A percentile compares a stretch with the other conserved stretches of the same genome.
Evolutionary conservation across 2,888 invertebrate genomes (phyloP).

Genomic region (Cybosia mesomella): DNA sequence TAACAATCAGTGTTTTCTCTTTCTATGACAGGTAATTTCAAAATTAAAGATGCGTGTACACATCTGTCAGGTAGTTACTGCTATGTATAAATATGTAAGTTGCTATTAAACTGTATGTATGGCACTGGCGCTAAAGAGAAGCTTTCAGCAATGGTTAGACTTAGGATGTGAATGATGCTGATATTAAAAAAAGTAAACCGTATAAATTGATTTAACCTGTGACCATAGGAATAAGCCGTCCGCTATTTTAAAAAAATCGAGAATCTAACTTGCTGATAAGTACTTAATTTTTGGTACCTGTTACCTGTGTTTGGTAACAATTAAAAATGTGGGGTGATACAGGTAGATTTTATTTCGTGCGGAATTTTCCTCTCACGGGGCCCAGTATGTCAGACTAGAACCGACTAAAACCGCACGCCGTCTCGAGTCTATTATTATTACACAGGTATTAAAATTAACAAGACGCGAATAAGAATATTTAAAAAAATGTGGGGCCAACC

Average conservation of each 20-base stretch:
- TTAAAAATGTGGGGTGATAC: no score
- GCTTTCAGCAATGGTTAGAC: background rate
- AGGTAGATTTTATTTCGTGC: no score
- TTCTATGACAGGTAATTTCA: slow-evolving; percentile 2
- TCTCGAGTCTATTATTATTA: no score
- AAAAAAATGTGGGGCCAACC: no score
- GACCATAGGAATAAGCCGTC: background rate
- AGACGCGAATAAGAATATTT: no score
- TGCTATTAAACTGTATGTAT: background rate
- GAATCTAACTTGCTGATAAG: background rate
- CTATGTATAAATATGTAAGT: background rate
- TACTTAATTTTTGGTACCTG: background rate
- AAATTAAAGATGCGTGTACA: slow-evolving; percentile 2
- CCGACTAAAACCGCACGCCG: no score
- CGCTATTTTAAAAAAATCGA: background rate
- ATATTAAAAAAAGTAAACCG: background rate
- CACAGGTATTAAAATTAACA: no score
- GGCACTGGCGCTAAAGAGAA: background rate
- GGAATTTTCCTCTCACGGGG: no score
- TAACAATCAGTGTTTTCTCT: slow-evolving; percentile 7
- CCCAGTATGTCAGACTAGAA: no score
- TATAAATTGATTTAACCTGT: background rate
- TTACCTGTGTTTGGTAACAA: background rate
- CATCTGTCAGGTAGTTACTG: background rate
- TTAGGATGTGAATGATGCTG: background rate